Base-by-base conservation (phyloP, 2,113 vertebrate species). In the Malurus elegans region DNA sequence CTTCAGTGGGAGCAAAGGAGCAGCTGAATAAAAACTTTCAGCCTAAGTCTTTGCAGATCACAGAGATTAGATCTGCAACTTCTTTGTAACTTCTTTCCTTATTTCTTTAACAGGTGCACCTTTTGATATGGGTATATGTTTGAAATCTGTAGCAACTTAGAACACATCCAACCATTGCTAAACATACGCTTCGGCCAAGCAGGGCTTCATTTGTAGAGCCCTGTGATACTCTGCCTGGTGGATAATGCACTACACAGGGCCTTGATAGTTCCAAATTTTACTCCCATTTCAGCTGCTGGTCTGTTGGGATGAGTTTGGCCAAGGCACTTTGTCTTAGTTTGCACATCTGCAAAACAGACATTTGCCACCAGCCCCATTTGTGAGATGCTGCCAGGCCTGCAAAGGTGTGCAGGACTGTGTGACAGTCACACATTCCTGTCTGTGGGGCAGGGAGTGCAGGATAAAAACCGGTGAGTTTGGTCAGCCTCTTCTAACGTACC, bases 201-300 rank as follows among this genome's bases (percentile, higher is more conserved):
- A 2, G 29, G 25, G 14, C n/a, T 69, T 12, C 4, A 0, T 53
- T 75, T 69, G 2, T 1, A 20, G 72, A 61, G 81, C 48, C 21
- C n/a, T 73, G 42, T 2, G 12, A 5, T 64, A 3, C 91, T 66
- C n/a, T 58, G 5, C 32, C 14, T 20, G 2, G 3, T 36, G 34
- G 38, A 7, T 54, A 10, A 40, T 31, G 42, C 16, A 3, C 44
- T 31, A 3, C 5, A 0, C 54, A 16, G 38, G 32, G 20, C 36
- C 50, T 76, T 3, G 0, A 2, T 3, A 61, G 28, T 38, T 51
- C 67, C 71, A 31, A 2, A 6, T 38, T 54, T 66, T 31, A 23
- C 44, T 69, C 44, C 40, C 3, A 0, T 57, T 79, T 47, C 75
- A 83, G 71, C 42, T 0, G 0, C 54, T 62, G 50, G 51, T 34